Conservation (phyloP, 1,140 invertebrate genomes). For the Hestina assimilis region DNA sequence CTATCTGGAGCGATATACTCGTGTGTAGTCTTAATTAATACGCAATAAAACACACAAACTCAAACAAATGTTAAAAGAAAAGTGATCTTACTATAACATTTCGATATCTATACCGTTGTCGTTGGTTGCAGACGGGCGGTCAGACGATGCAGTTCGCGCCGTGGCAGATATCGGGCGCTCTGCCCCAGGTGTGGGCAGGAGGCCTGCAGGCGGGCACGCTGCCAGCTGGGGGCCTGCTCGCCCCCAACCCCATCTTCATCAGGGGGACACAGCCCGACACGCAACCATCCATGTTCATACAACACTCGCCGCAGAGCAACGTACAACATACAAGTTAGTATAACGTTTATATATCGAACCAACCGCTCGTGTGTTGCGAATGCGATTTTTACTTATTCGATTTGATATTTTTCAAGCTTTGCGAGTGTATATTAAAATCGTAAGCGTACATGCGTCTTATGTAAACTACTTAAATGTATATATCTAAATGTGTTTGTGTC, state of each 20-base stretch:
- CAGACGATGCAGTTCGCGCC: conserved; percentile 81
- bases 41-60: too few relatives aligned
- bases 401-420: neutral
- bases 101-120: neutral
- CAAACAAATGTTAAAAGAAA: too few relatives aligned
- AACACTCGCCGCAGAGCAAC: conserved; percentile 86
- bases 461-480: neutral
- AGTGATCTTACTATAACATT: too few relatives aligned
- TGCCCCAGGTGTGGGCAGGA: conserved; percentile 85
- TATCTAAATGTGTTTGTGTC: neutral
- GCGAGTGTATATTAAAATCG: neutral
- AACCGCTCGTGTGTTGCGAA: neutral
- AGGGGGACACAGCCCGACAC: conserved; percentile 87
- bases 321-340: conserved; percentile 62
- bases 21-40: too few relatives aligned
- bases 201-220: conserved; percentile 80
- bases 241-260: conserved; percentile 91
- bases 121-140: conserved; percentile 72
- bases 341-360: too few relatives aligned
- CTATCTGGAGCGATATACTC: too few relatives aligned
- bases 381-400: neutral
- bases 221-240: conserved; percentile 72
- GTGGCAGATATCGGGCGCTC: conserved; percentile 81
- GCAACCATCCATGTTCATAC: conserved; percentile 87
- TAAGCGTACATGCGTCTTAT: too few relatives aligned